Conservation (phyloP, 35 echinoderm and acorn worm species). For the Apostichopus parvimensis region DNA sequence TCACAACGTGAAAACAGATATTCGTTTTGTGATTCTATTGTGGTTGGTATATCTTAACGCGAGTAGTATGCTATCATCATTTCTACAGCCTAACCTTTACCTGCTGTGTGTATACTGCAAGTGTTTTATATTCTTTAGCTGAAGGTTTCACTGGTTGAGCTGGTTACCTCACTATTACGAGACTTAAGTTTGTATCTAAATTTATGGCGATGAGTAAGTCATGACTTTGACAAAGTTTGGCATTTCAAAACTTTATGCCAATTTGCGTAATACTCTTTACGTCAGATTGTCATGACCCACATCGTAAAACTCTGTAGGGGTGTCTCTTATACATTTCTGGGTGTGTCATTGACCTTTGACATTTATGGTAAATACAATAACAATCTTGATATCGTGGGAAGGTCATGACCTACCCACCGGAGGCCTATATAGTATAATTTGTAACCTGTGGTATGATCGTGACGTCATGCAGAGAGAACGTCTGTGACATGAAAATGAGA, state of each 20-base stretch:
- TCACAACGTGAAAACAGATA: too few species aligned
- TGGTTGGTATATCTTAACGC: too few species aligned
- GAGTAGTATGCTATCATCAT: too few species aligned
- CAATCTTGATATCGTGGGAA: not conserved
- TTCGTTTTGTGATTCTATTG: too few species aligned
- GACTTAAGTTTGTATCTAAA: too few species aligned
- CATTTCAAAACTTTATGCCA: not conserved
- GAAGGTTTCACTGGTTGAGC: too few species aligned
- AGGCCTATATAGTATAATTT: not conserved
- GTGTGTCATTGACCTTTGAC: constrained; percentile 26
- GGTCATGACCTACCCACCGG: constrained; percentile 7
- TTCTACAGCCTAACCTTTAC: too few species aligned
- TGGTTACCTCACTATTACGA: too few species aligned
- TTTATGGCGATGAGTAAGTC: too few species aligned
- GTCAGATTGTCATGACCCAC: not conserved
- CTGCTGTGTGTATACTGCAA: too few species aligned
- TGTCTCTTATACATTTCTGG: not conserved
- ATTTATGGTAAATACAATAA: not conserved
- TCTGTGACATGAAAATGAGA: not conserved
- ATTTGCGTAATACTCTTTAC: not conserved
- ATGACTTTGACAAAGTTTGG: not conserved
- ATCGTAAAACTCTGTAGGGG: not conserved
- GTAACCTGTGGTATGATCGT: not conserved
- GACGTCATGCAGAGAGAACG: not conserved
- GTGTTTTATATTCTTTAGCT: too few species aligned